These are phyloP conservation scores for Carterocephalus palaemon DNA, from an alignment of 2,888 invertebrate species.

Conservation along the genomic window DNA sequence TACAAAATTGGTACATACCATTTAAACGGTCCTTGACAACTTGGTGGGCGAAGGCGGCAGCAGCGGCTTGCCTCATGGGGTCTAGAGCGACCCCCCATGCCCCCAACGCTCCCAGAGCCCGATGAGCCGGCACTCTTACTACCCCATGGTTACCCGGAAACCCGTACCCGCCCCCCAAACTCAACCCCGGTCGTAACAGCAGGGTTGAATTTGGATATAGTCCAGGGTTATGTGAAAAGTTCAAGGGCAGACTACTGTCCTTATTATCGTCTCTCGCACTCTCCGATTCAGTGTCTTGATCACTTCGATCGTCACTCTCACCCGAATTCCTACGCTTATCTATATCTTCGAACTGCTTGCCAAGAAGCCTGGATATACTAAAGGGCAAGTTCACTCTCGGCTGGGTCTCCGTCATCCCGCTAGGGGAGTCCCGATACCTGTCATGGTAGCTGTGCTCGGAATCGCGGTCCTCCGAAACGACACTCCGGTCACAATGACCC, in stretches of 20 bases:
- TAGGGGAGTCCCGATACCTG: conserved; percentile 69
- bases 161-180: conserved; percentile 76
- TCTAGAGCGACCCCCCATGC: conserved; percentile 81
- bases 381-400: conserved; percentile 83
- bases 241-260: conserved; percentile 58
- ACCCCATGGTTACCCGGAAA: conserved; percentile 85
- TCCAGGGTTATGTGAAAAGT: conserved; percentile 65
- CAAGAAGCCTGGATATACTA: conserved; percentile 88
- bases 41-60: conserved; percentile 88
- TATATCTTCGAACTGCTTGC: conserved; percentile 85
- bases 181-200: conserved; percentile 63
- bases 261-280: conserved; percentile 70
- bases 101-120: conserved; percentile 76
- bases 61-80: conserved; percentile 81
- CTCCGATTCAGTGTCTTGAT: conserved; percentile 73
- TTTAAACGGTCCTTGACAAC: conserved; percentile 90
- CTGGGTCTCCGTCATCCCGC: conserved; percentile 70
- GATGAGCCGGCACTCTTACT: conserved; percentile 89
- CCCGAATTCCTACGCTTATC: conserved; percentile 73
- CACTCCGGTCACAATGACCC: conserved; percentile 69
- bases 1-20: no score
- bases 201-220: conserved; percentile 64
- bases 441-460: conserved; percentile 78
- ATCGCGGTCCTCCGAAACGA: conserved; percentile 76
- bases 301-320: conserved; percentile 74